phyloP scores from a whole-genome alignment of 2,797 vertebrate genomes.

The Adrianichthys oophorus region DNA sequence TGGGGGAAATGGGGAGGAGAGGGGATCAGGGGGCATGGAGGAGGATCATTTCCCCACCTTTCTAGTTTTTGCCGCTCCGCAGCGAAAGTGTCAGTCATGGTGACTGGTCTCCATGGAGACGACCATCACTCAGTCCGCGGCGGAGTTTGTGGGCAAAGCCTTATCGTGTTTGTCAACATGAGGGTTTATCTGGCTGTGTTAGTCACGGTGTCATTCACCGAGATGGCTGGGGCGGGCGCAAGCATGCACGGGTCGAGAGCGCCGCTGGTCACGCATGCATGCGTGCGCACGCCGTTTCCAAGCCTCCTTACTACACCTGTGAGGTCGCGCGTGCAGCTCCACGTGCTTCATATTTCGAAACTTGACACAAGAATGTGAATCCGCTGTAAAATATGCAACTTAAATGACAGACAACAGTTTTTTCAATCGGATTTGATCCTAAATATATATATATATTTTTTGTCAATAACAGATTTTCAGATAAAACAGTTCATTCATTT shows the following conservation, averaged over 20 bases:
- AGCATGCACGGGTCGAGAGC: conserved; percentile 7
- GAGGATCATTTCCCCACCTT: too few relatives aligned
- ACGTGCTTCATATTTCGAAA: background rate
- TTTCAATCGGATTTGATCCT: too few relatives aligned
- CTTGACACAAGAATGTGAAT: conserved; percentile 16
- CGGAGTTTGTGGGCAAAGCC: conserved; percentile 61
- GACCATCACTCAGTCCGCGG: conserved; percentile 76
- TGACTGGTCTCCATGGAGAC: conserved; percentile 78
- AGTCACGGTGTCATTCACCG: conserved; percentile 71
- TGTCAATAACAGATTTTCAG: too few relatives aligned
- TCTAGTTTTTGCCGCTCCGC: conserved; percentile 11
- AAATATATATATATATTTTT: too few relatives aligned
- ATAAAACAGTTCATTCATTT: too few relatives aligned
- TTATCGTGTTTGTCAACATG: conserved; percentile 75
- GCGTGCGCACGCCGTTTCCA: conserved; percentile 13
- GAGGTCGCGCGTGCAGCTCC: conserved; percentile 7
- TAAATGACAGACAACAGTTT: too few relatives aligned
- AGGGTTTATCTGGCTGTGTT: conserved; percentile 70
- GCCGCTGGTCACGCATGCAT: conserved; percentile 39
- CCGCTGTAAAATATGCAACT: too few relatives aligned
- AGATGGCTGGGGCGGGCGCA: conserved; percentile 32
- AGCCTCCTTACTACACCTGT: conserved; percentile 7
- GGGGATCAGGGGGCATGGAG: conserved; percentile 46
- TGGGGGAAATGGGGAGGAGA: conserved; percentile 27
- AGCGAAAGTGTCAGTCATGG: conserved; percentile 68